Evolutionary conservation across 2,113 vertebrate genomes (phyloP).

Genomic region (Eptatretus burgeri): DNA sequence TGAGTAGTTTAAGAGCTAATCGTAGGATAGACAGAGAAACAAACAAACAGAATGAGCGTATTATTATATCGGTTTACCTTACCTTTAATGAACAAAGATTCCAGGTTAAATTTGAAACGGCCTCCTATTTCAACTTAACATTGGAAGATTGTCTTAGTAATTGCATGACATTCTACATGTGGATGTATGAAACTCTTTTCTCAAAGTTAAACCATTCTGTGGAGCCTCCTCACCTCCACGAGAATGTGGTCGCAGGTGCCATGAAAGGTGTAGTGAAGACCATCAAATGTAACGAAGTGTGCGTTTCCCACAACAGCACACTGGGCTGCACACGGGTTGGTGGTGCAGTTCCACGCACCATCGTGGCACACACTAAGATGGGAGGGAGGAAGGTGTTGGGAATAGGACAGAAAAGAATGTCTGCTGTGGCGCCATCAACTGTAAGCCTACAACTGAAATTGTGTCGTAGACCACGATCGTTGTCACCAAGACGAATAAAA

Average conservation of each 20-base stretch:
- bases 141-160: background rate
- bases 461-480: background rate
- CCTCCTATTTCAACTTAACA: background rate
- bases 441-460: background rate
- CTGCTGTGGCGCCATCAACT: background rate
- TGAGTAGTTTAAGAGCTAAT: no score
- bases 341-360: constrained; percentile 36
- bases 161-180: accelerated
- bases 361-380: constrained; percentile 26
- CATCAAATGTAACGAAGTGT: constrained; percentile 45
- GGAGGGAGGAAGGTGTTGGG: background rate
- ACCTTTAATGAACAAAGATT: no score
- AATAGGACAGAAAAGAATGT: background rate
- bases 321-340: constrained; percentile 29
- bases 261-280: constrained; percentile 28
- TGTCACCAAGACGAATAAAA: background rate
- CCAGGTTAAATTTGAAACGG: no score
- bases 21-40: no score
- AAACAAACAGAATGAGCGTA: no score
- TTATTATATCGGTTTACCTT: no score
- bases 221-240: constrained; percentile 29
- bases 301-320: constrained; percentile 27
- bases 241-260: constrained; percentile 24
- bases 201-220: no score
- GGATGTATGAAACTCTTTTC: background rate